A percentile compares a stretch with the other conserved stretches of the same genome.
Evolutionary conservation across 2,113 vertebrate genomes (phyloP).

Genomic region (Onychorhynchus coronatus): DNA sequence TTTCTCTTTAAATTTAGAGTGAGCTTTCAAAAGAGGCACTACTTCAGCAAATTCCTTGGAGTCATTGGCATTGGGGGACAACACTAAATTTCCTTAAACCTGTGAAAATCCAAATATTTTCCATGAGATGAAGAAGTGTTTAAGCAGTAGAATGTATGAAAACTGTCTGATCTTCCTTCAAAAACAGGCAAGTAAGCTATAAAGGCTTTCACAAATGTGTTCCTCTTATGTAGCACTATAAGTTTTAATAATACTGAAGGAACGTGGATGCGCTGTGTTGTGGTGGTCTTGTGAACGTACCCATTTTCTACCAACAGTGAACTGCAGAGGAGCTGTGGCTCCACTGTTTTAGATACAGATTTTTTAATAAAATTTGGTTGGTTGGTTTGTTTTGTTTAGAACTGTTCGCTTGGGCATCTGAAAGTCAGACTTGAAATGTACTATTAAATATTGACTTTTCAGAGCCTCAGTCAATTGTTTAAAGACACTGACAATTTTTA

Average conservation of each 20-base stretch:
- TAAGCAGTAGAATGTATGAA: neutral
- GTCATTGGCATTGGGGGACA: neutral
- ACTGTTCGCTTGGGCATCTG: neutral
- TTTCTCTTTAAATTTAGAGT: neutral
- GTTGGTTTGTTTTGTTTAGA: neutral
- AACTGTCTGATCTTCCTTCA: neutral
- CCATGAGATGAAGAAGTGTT: neutral
- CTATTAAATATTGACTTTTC: constrained; percentile 1
- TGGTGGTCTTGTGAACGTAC: neutral
- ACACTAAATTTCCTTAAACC: neutral
- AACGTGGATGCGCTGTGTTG: neutral
- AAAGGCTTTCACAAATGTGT: neutral
- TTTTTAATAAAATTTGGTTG: neutral
- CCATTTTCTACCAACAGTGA: neutral
- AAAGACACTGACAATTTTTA: neutral
- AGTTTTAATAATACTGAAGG: neutral
- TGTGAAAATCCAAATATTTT: neutral
- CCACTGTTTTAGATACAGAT: neutral
- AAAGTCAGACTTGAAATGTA: neutral
- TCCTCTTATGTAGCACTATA: neutral
- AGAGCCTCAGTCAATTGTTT: neutral
- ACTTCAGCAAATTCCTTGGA: neutral
- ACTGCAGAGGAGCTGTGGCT: neutral
- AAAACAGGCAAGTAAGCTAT: neutral
- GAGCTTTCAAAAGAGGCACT: neutral